Conservation (phyloP, 2,888 invertebrate species). For the Galerucella nymphaeae region DNA sequence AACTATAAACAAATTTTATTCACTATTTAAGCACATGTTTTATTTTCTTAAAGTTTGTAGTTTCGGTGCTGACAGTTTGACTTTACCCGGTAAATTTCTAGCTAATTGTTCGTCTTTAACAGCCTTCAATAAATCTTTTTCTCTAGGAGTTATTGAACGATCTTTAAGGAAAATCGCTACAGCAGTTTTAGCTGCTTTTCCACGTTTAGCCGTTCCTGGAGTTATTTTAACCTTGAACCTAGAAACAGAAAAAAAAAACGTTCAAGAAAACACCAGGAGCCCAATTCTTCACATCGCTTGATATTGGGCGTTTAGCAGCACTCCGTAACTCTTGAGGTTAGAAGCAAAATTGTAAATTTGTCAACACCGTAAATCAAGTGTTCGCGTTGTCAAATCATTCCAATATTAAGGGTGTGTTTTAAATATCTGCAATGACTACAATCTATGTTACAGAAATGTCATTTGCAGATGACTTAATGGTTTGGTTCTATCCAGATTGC, state of each 20-base stretch:
- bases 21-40: constrained; percentile 24
- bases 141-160: constrained; percentile 77
- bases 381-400: no score
- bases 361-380: no score
- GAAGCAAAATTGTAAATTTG: no score
- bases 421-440: no score
- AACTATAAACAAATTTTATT: neutral
- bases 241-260: constrained; percentile 50
- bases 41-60: constrained; percentile 77
- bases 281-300: no score
- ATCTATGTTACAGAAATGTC: no score
- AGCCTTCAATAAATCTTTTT: constrained; percentile 90
- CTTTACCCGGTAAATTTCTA: constrained; percentile 96
- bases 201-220: constrained; percentile 93
- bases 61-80: constrained; percentile 91
- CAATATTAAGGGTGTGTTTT: no score
- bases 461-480: no score
- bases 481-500: no score
- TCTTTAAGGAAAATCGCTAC: constrained; percentile 89
- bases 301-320: no score
- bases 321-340: no score
- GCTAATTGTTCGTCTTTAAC: constrained; percentile 93
- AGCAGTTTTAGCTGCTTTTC: constrained; percentile 94
- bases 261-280: no score
- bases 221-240: constrained; percentile 95